Evolutionary conservation across 2,113 vertebrate genomes (phyloP).

Genomic region (Thamnaconus septentrionalis): DNA sequence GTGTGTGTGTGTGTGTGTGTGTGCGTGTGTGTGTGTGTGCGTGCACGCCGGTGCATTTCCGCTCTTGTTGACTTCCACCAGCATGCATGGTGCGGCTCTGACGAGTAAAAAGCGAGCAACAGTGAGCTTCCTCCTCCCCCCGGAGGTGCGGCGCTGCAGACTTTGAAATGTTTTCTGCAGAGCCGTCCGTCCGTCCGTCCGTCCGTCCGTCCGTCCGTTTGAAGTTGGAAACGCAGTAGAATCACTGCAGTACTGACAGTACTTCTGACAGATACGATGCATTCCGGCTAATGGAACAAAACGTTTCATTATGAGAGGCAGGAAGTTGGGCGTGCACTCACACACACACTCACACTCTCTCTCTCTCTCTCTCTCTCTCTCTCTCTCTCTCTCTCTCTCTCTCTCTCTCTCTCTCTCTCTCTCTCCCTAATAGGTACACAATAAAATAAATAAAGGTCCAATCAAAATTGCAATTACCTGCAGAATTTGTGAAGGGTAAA

Average conservation of each 20-base stretch:
- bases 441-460: slow-evolving; percentile 92
- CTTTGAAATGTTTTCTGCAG: too few relatives aligned
- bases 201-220: too few relatives aligned
- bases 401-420: slow-evolving; percentile 13
- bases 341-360: slow-evolving; percentile 59
- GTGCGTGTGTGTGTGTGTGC: slow-evolving; percentile 17
- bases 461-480: slow-evolving; percentile 99
- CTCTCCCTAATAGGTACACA: slow-evolving; percentile 23
- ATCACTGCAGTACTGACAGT: slow-evolving; percentile 1
- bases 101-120: too few relatives aligned
- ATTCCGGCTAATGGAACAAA: slow-evolving; percentile 82
- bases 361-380: too few relatives aligned
- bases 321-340: slow-evolving; percentile 41
- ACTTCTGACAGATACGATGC: neutral
- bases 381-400: too few relatives aligned
- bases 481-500: slow-evolving; percentile 98
- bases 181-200: too few relatives aligned
- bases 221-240: too few relatives aligned
- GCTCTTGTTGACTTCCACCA: neutral
- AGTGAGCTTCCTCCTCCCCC: too few relatives aligned
- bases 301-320: slow-evolving; percentile 88
- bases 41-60: slow-evolving; percentile 41
- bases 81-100: too few relatives aligned
- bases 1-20: slow-evolving; percentile 28
- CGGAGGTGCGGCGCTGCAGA: too few relatives aligned